Percentiles rank a stretch among this genome's conserved stretches.
Conservation (phyloP, 1,140 invertebrate genomes). For the Philotrypesis tridentata region DNA sequence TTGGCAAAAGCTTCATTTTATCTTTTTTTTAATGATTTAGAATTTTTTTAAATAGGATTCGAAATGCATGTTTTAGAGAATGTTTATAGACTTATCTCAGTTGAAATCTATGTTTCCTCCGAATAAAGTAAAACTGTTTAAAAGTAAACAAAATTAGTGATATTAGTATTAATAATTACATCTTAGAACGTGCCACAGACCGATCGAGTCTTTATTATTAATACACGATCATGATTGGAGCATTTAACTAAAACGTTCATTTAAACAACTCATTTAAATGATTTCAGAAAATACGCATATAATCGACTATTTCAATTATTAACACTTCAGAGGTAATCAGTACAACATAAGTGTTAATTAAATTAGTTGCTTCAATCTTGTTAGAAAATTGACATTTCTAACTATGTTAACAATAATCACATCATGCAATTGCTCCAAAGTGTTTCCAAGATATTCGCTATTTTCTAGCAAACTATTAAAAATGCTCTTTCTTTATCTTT, state of each 20-base stretch:
- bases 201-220: background rate
- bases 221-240: background rate
- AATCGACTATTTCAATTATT: conserved; percentile 3
- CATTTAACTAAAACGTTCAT: conserved; percentile 8
- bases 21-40: background rate
- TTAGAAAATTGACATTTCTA: conserved; percentile 11
- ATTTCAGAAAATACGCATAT: conserved; percentile 14
- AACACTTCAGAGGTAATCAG: background rate
- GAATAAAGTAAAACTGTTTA: background rate
- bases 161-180: conserved; percentile 23
- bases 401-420: conserved; percentile 3
- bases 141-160: conserved; percentile 32
- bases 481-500: conserved; percentile 6
- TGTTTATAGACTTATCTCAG: background rate
- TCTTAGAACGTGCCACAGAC: background rate
- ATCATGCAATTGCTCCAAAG: conserved; percentile 5
- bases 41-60: background rate
- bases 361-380: conserved; percentile 12
- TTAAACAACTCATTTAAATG: background rate
- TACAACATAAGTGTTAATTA: conserved; percentile 11
- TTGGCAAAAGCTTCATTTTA: conserved; percentile 13
- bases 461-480: background rate
- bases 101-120: background rate
- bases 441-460: background rate
- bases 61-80: conserved; percentile 19